Base-by-base conservation (phyloP, 2,113 vertebrate species). In the Sinocyclocheilus anshuiensis region DNA sequence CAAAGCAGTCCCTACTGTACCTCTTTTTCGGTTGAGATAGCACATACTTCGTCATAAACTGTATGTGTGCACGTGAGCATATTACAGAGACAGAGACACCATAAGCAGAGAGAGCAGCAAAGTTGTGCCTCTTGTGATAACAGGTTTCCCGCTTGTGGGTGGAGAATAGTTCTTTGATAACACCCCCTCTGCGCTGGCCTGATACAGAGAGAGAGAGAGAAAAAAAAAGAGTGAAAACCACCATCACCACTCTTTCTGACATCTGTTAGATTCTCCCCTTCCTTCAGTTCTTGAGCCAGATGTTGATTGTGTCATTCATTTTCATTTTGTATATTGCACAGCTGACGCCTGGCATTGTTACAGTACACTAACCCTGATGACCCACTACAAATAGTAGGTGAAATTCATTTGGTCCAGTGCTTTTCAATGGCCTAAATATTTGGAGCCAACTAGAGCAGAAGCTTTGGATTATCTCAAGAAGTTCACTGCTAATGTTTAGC, bases 41-140 rank as follows among this genome's bases (percentile, higher is more conserved):
- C 11, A 57, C 16, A 26, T 48, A n/a, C 24, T 74, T 80, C 1
- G 24, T 72, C 16, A 33, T 50, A 33, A 84, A 83, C 85, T 24
- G 24, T 61, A 33, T 26, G 74, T 55, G 67, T 20, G 16, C 71
- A 22, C 26, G 55, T 81, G 50, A 84, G 63, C 61, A 57, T 53
- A 83, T 74, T 69, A 55, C 42, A 26, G 45, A 55, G 33, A 39
- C 29, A 81, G 71, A 84, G 83, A 63, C 22, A 65, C 79, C 36
- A 29, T 39, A 33, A 6, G 65, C 78, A 55, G 83, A 77, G 8
- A 84, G n/a, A 48, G 72, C 26, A 74, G 42, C 24, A 84, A 89
- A 89, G 90, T 92, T 88, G 90, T 93, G 92, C 88, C 84, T 12
- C 45, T 55, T 86, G 72, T 88, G 95, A 95, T 95, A 95, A 95